A percentile compares a stretch with the other conserved stretches of the same genome.
phyloP scores from a whole-genome alignment of 2,888 invertebrate species.

The Agelastica alni region DNA sequence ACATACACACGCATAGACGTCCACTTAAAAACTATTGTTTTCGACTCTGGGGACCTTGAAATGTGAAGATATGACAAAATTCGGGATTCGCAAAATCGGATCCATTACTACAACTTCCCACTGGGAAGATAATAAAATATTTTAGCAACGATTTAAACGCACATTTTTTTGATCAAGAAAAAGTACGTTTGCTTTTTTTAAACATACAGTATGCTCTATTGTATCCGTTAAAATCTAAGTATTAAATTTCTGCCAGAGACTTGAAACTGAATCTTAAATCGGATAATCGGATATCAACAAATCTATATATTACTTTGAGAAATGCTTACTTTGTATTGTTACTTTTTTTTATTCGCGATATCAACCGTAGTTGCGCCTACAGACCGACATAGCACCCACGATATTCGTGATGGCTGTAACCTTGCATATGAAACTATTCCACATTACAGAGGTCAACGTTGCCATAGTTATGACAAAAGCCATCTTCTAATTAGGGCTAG shows the following conservation, averaged over 20 bases:
- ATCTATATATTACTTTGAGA: slow-evolving; percentile 25
- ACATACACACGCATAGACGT: too few species aligned
- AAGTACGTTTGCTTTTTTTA: neutral
- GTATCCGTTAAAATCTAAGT: slow-evolving; percentile 10
- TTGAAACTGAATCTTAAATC: slow-evolving; percentile 16
- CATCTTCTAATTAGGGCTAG: too few species aligned
- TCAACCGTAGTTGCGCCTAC: slow-evolving; percentile 31
- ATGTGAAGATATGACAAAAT: too few species aligned
- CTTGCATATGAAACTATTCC: slow-evolving; percentile 33
- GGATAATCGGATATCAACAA: slow-evolving; percentile 24
- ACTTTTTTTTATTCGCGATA: slow-evolving; percentile 19
- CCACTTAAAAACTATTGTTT: too few species aligned
- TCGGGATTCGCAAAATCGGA: too few species aligned
- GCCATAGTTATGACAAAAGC: too few species aligned
- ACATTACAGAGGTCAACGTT: slow-evolving; percentile 24
- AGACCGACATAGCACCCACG: slow-evolving; percentile 34
- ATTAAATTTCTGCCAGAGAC: slow-evolving; percentile 10
- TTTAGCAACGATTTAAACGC: too few species aligned
- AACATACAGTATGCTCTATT: neutral
- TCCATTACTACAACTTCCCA: too few species aligned
- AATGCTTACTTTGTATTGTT: slow-evolving; percentile 26
- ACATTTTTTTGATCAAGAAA: too few species aligned
- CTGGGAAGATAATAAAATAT: too few species aligned
- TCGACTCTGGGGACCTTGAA: too few species aligned
- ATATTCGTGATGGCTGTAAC: slow-evolving; percentile 36